These are phyloP conservation scores for Dendrophyllia cribrosa DNA, from an alignment of 64 coral and sea anemone genomes.

Conservation along the genomic window DNA sequence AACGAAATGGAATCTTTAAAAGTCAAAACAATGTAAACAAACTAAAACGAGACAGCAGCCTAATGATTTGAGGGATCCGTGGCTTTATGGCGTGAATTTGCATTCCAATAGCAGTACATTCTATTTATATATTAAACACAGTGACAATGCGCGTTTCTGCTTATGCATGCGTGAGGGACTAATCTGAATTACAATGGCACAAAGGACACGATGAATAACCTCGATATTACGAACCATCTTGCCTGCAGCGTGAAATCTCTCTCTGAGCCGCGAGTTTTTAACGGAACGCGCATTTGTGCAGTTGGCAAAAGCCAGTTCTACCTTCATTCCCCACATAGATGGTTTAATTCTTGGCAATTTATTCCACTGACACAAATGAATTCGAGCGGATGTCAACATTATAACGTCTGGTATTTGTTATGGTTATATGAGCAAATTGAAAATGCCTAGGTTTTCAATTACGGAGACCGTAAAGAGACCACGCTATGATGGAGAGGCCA, in stretches of 20 bases:
- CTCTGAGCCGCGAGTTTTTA: background rate
- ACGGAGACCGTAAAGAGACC: background rate
- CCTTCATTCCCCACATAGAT: background rate
- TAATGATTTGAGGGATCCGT: background rate
- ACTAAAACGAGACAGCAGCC: background rate
- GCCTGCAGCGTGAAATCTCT: too few relatives aligned
- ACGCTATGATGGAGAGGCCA: background rate
- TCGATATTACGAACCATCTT: background rate
- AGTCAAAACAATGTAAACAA: slow-evolving; percentile 21
- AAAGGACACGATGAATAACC: background rate
- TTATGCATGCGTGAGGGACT: slow-evolving; percentile 21
- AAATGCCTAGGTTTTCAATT: slow-evolving; percentile 55
- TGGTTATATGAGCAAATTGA: slow-evolving; percentile 53
- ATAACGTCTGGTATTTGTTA: slow-evolving; percentile 51
- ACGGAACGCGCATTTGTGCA: background rate
- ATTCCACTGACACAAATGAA: background rate
- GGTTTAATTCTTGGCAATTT: background rate
- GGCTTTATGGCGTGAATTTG: slow-evolving; percentile 24
- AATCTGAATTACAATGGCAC: slow-evolving; percentile 10
- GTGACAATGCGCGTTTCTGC: slow-evolving; percentile 13
- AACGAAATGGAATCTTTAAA: background rate
- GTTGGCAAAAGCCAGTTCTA: background rate
- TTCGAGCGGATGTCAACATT: slow-evolving; percentile 48
- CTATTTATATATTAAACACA: slow-evolving; percentile 37
- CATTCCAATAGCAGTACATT: slow-evolving; percentile 36